A percentile compares a stretch with the other conserved stretches of the same genome.
Evolutionary conservation across 2,888 invertebrate species (phyloP).

Genomic region (Andrena minutula): DNA sequence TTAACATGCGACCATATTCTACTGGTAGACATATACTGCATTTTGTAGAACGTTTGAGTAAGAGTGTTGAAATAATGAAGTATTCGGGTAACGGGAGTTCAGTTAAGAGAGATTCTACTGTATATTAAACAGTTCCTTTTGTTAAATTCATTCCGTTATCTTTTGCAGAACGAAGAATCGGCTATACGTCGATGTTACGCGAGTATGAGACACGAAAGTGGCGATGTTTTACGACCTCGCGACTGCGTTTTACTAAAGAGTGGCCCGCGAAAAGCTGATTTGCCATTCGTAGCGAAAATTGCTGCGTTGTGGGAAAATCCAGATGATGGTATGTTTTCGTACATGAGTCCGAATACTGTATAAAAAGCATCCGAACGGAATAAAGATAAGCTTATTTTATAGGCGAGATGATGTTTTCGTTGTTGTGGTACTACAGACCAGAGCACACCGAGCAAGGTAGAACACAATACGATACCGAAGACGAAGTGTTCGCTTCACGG

Average conservation of each 20-base stretch:
- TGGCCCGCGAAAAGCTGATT: constrained; percentile 92
- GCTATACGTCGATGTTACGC: constrained; percentile 94
- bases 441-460: constrained; percentile 98
- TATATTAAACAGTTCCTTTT: not conserved
- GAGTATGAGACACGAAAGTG: constrained; percentile 94
- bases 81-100: too few relatives aligned
- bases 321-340: constrained; percentile 90
- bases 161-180: constrained; percentile 90
- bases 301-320: constrained; percentile 98
- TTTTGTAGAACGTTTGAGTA: too few relatives aligned
- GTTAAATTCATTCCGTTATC: not conserved
- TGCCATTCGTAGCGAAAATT: constrained; percentile 98
- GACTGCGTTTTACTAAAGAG: constrained; percentile 97
- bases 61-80: too few relatives aligned
- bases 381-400: constrained; percentile 24
- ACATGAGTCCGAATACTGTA: not conserved
- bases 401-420: constrained; percentile 98
- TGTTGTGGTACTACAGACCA: constrained; percentile 98
- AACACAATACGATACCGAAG: constrained; percentile 91
- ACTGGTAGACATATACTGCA: too few relatives aligned
- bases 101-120: too few relatives aligned
- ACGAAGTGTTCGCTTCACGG: constrained; percentile 98
- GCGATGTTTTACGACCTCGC: constrained; percentile 93
- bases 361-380: not conserved
- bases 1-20: too few relatives aligned